Percentiles rank a stretch among this genome's conserved stretches.
Evolutionary conservation across 2,888 invertebrate species (phyloP).

Genomic region (Gymnocheta viridis): DNA sequence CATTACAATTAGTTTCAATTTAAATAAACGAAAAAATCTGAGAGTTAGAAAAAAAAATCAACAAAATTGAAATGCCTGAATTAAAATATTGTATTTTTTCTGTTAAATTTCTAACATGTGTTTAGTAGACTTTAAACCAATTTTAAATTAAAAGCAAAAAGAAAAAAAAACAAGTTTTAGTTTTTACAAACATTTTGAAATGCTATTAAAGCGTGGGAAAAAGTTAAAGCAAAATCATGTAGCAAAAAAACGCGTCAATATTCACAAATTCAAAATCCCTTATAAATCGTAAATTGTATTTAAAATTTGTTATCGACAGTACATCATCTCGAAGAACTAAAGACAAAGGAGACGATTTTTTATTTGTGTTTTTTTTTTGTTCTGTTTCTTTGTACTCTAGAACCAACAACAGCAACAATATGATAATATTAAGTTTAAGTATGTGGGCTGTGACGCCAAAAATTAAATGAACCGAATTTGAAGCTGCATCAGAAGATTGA

Average conservation of each 20-base stretch:
- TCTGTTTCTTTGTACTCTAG: neutral
- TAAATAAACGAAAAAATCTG: constrained; percentile 1
- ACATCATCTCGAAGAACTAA: constrained; percentile 51
- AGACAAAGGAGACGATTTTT: constrained; percentile 33
- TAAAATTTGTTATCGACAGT: constrained; percentile 67
- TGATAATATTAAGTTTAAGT: constrained; percentile 68
- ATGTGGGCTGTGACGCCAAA: constrained; percentile 77
- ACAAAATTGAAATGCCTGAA: neutral
- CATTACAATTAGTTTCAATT: constrained; percentile 45
- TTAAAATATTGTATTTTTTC: neutral
- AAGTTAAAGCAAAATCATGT: constrained; percentile 3
- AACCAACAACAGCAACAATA: neutral
- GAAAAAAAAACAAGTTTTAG: constrained; percentile 26
- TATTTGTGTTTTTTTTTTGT: neutral
- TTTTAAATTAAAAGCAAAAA: constrained; percentile 56
- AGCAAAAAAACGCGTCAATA: constrained; percentile 52
- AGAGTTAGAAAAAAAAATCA: neutral
- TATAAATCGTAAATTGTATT: constrained; percentile 66
- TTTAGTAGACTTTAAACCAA: constrained; percentile 46
- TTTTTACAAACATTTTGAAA: constrained; percentile 7
- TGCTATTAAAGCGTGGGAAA: constrained; percentile 66
- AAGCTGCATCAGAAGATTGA: constrained; percentile 21
- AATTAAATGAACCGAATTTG: constrained; percentile 71
- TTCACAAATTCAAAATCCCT: constrained; percentile 51
- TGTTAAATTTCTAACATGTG: constrained; percentile 53